These are phyloP conservation scores for Drosophila equinoxialis DNA, from an alignment of 1,140 invertebrate genomes.

Conservation along the genomic window DNA sequence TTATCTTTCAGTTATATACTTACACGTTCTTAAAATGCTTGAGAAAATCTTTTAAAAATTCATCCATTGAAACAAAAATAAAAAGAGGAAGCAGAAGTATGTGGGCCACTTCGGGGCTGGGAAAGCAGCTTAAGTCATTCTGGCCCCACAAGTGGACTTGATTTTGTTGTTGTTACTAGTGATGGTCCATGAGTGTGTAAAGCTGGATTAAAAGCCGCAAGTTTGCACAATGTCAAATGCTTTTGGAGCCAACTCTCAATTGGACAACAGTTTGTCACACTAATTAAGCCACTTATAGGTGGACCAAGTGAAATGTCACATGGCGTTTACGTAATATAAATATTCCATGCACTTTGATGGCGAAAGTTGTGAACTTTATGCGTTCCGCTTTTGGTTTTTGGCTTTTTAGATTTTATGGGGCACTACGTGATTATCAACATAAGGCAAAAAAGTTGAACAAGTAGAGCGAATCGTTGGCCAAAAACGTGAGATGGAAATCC, in stretches of 20 bases:
- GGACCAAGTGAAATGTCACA: conserved; percentile 20
- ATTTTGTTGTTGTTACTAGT: background rate
- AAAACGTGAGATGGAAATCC: conserved; percentile 8
- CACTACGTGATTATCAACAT: conserved; percentile 56
- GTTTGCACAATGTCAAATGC: conserved; percentile 20
- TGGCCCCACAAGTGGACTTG: background rate
- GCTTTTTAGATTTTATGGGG: conserved; percentile 7
- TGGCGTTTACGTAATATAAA: conserved; percentile 67
- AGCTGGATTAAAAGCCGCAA: conserved; percentile 53
- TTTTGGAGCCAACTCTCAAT: conserved; percentile 28
- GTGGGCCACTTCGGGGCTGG: conserved; percentile 22
- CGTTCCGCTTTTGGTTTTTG: conserved; percentile 53
- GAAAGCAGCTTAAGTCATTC: conserved; percentile 40
- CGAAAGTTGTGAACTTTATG: conserved; percentile 62
- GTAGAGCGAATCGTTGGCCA: background rate
- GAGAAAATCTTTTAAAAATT: conserved; percentile 20
- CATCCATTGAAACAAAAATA: background rate
- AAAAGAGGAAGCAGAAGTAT: conserved; percentile 9
- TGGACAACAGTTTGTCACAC: conserved; percentile 68
- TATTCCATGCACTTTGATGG: conserved; percentile 52
- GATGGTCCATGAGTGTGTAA: conserved; percentile 20
- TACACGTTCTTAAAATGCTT: background rate
- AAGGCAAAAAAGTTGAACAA: conserved; percentile 43
- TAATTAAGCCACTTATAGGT: conserved; percentile 69
- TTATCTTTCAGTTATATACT: background rate